phyloP scores from a whole-genome alignment of 1,140 invertebrate species.

The Drosophila yakuba region DNA sequence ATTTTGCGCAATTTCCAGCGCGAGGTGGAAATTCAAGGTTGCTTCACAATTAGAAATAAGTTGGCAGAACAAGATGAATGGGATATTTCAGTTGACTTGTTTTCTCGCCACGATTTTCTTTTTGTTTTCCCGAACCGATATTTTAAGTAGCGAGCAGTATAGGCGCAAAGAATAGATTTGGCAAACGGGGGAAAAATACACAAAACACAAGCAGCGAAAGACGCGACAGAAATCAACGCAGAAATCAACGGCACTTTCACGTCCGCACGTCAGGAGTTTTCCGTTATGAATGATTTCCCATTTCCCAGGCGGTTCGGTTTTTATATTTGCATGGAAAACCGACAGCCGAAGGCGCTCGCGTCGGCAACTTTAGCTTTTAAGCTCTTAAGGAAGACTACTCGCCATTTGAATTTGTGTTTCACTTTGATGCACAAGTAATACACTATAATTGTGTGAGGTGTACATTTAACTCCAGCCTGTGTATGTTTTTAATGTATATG shows the following conservation, averaged over 20 bases:
- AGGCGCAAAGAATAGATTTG: constrained; percentile 23
- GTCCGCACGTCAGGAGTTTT: constrained; percentile 66
- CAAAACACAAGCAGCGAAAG: constrained; percentile 70
- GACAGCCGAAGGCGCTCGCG: constrained; percentile 53
- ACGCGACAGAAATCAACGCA: constrained; percentile 59
- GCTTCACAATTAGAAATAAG: constrained; percentile 54
- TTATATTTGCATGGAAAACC: constrained; percentile 72
- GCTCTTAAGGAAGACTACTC: constrained; percentile 3
- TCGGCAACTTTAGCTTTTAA: constrained; percentile 30
- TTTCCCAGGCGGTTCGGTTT: constrained; percentile 54
- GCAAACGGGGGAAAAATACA: constrained; percentile 50
- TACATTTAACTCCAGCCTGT: no score
- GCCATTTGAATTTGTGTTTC: not conserved
- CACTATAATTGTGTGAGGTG: no score
- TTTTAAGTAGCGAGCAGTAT: constrained; percentile 22
- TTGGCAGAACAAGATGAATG: constrained; percentile 57
- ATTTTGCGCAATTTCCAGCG: constrained; percentile 46
- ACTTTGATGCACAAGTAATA: not conserved
- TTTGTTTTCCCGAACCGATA: constrained; percentile 22
- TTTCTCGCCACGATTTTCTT: constrained; percentile 7
- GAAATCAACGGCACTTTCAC: constrained; percentile 49
- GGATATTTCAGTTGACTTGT: constrained; percentile 26
- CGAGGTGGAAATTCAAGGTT: constrained; percentile 51
- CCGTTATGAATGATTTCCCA: constrained; percentile 72
- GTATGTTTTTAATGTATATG: no score